These are phyloP conservation scores for Glareola pratincola DNA, from an alignment of 2,113 vertebrate species.

Conservation along the genomic window DNA sequence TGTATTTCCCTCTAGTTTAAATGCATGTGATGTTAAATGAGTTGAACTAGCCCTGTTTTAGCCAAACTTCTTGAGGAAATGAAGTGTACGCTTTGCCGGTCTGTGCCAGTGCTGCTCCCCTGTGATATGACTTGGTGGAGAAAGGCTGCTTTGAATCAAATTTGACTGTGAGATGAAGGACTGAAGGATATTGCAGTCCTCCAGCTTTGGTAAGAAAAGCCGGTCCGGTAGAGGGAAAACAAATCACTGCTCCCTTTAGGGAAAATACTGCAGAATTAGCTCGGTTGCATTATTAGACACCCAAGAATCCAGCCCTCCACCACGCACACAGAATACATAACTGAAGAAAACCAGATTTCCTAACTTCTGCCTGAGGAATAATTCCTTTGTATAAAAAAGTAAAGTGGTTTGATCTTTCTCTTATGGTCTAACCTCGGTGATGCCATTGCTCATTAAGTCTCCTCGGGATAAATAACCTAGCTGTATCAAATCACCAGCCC, in stretches of 20 bases:
- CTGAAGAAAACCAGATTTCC: not conserved
- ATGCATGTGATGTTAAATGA: not conserved
- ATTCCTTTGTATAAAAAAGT: not conserved
- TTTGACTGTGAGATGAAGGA: conserved; percentile 4
- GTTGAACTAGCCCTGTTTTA: not conserved
- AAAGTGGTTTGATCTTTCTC: not conserved
- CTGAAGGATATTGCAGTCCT: not conserved
- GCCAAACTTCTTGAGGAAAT: not conserved
- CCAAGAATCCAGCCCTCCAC: not conserved
- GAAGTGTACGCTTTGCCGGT: not conserved
- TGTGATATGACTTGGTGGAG: not conserved
- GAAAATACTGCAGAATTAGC: not conserved
- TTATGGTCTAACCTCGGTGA: rapidly evolving
- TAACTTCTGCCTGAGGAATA: not conserved
- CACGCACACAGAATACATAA: not conserved
- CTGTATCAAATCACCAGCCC: not conserved
- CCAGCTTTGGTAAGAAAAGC: not conserved
- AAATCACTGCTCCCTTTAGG: not conserved
- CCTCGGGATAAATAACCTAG: not conserved
- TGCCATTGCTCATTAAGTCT: not conserved
- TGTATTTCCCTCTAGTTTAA: not conserved
- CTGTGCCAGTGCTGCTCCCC: not conserved
- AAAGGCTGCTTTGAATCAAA: not conserved
- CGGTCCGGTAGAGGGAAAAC: not conserved
- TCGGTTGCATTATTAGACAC: not conserved